phyloP scores from a whole-genome alignment of 2,888 invertebrate species.

The Parapristionchus giblindavisi region DNA sequence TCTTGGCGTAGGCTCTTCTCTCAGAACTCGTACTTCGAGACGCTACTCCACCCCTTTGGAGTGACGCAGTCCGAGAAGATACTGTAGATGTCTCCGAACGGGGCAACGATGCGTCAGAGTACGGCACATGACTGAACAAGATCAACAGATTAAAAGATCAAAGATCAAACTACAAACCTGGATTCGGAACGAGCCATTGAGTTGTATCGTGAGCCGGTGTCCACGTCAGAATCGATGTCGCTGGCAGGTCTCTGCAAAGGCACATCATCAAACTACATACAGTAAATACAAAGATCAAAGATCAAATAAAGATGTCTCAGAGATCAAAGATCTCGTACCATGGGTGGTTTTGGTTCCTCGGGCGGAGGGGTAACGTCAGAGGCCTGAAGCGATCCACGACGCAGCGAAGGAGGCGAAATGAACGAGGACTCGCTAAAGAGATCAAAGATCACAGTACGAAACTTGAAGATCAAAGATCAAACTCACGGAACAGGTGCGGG shows the following conservation, averaged over 20 bases:
- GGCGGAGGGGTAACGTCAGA: constrained; percentile 36
- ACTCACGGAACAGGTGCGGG: no score
- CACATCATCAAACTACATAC: not conserved
- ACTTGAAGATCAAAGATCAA: not conserved
- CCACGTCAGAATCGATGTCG: not conserved
- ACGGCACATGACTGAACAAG: constrained; percentile 13
- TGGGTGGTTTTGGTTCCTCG: constrained; percentile 36
- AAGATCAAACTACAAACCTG: not conserved
- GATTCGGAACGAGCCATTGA: constrained; percentile 10
- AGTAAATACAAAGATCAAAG: not conserved
- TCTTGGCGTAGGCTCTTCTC: not conserved
- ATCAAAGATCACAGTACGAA: not conserved
- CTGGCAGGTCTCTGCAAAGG: constrained; percentile 13
- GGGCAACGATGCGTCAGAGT: constrained; percentile 13
- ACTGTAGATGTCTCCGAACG: constrained; percentile 2
- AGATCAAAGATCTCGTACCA: constrained; percentile 27
- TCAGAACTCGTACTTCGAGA: not conserved
- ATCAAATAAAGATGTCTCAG: not conserved
- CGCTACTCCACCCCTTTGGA: not conserved
- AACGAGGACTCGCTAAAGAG: not conserved
- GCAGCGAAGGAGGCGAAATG: not conserved
- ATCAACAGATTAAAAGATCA: not conserved
- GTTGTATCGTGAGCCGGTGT: constrained; percentile 21
- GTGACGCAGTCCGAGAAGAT: no score
- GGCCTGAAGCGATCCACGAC: not conserved